Evolutionary conservation across 2,888 invertebrate species (phyloP).

Genomic region (Hofmannophila pseudospretella): DNA sequence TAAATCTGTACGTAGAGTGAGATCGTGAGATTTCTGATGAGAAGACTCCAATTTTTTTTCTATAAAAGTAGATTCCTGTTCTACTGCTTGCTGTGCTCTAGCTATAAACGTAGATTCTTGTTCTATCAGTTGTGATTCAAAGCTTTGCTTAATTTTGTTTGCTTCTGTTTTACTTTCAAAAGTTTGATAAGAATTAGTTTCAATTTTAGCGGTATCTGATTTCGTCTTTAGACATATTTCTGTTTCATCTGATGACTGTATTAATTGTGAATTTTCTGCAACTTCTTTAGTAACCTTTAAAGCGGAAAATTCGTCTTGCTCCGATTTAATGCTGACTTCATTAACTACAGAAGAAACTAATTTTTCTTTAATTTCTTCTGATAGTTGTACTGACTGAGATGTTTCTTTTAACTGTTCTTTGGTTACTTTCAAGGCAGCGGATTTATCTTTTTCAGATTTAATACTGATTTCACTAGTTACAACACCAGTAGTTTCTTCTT

Average conservation of each 20-base stretch:
- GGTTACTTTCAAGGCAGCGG: no score
- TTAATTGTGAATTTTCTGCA: conserved; percentile 12
- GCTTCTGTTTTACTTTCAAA: not conserved
- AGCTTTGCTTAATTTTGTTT: not conserved
- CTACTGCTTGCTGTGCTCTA: conserved; percentile 3
- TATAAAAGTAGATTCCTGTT: conserved; percentile 11
- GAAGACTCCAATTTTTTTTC: conserved; percentile 5
- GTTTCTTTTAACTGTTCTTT: no score
- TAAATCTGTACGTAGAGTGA: conserved; percentile 24
- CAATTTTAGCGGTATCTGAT: not conserved
- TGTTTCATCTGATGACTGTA: not conserved
- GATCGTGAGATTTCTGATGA: conserved; percentile 8
- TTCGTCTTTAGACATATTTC: not conserved
- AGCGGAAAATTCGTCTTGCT: conserved; percentile 5
- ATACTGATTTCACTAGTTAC: no score
- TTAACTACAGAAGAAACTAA: not conserved
- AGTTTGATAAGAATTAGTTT: not conserved
- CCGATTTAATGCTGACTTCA: not conserved
- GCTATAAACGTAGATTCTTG: conserved; percentile 13
- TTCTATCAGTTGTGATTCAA: not conserved
- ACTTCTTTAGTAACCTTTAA: conserved; percentile 15
- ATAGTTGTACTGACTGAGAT: no score
- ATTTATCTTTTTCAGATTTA: no score
- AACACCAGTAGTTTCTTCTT: not conserved
- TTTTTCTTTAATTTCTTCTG: not conserved